Evolutionary conservation across 2,113 vertebrate genomes (phyloP).

Genomic region (Pyxicephalus adspersus): DNA sequence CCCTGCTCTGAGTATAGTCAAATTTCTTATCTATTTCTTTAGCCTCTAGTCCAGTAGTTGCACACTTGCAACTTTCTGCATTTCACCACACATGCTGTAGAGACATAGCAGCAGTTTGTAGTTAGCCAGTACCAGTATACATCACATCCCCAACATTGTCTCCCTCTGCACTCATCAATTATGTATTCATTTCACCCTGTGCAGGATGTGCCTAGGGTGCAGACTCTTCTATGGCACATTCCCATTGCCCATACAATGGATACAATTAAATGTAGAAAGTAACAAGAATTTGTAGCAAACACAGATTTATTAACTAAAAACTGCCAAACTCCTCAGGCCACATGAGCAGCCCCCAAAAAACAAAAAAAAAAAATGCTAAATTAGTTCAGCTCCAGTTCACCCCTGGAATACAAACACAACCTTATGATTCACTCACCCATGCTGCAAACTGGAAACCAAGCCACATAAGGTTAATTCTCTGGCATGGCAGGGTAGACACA

Average conservation of each 20-base stretch:
- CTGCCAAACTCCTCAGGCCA: not conserved
- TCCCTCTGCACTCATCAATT: not conserved
- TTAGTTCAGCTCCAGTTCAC: not conserved
- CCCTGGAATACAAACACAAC: too few relatives aligned
- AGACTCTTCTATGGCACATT: not conserved
- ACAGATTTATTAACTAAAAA: not conserved
- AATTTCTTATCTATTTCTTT: slow-evolving; percentile 8
- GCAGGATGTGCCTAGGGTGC: too few relatives aligned
- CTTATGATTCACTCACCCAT: slow-evolving; percentile 5
- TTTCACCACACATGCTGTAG: not conserved
- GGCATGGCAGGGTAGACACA: not conserved
- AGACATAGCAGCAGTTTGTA: not conserved
- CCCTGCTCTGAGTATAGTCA: slow-evolving; percentile 1
- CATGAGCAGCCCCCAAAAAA: not conserved
- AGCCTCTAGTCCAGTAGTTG: not conserved
- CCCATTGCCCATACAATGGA: not conserved
- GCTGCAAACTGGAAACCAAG: slow-evolving; percentile 32
- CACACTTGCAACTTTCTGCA: not conserved
- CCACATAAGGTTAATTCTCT: slow-evolving; percentile 36
- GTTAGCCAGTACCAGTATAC: too few relatives aligned
- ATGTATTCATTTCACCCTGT: not conserved
- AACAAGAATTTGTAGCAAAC: not conserved
- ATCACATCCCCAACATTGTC: not conserved
- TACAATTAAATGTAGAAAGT: not conserved
- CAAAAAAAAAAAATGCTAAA: not conserved